A percentile compares a stretch with the other conserved stretches of the same genome.
These are phyloP conservation scores for Ondatra zibethicus DNA, from an alignment of 2,113 vertebrate species.

Conservation along the genomic window DNA sequence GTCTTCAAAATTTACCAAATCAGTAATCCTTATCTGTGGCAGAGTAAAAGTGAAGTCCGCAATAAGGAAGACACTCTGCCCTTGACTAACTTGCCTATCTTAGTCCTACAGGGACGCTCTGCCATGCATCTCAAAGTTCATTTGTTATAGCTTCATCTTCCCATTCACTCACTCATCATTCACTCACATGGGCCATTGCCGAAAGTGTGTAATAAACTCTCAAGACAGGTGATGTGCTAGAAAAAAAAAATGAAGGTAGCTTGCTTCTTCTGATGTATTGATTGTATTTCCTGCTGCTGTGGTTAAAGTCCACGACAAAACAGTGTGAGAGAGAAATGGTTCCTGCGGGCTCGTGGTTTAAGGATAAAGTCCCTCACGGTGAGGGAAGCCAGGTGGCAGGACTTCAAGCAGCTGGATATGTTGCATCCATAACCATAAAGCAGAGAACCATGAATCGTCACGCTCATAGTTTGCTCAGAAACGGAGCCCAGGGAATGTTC, in stretches of 20 bases:
- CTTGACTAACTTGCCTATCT: not conserved
- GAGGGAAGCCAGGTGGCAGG: not conserved
- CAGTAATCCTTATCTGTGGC: not conserved
- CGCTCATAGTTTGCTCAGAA: not conserved
- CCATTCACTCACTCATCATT: not conserved
- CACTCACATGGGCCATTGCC: not conserved
- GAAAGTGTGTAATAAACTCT: not conserved
- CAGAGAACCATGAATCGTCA: not conserved
- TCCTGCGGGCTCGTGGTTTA: not conserved
- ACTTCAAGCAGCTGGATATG: not conserved
- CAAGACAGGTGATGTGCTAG: not conserved
- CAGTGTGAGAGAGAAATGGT: not conserved
- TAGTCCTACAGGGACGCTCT: not conserved
- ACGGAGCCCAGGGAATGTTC: not conserved
- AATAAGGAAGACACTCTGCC: fast-evolving
- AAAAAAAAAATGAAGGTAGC: not conserved
- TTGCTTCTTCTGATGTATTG: not conserved
- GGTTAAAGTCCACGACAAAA: not conserved
- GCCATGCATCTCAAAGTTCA: not conserved
- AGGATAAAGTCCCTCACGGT: not conserved
- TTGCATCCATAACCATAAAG: not conserved
- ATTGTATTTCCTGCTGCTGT: not conserved
- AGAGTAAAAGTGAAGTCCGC: not conserved
- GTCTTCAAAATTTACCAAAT: conserved; percentile 21
- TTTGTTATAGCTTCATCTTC: not conserved